Evolutionary conservation across 1,140 invertebrate species (phyloP).

Genomic region (Uloborus diversus): DNA sequence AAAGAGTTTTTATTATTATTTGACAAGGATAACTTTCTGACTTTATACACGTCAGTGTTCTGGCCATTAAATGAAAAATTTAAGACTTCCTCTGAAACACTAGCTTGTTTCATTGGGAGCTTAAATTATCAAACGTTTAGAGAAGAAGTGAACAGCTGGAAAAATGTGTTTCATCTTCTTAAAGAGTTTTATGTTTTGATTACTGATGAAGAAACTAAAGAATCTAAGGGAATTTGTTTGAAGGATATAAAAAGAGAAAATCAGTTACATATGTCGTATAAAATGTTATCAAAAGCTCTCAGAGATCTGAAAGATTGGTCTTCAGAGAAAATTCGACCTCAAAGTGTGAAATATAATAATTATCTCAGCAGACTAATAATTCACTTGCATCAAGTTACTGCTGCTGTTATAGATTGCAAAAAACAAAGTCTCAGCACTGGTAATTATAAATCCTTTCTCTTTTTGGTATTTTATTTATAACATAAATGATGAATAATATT

Average conservation of each 20-base stretch:
- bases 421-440: slow-evolving; percentile 21
- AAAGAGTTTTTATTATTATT: slow-evolving; percentile 19
- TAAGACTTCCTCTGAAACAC: not conserved
- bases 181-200: slow-evolving; percentile 17
- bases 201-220: slow-evolving; percentile 10
- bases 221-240: not conserved
- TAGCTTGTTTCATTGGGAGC: slow-evolving; percentile 19
- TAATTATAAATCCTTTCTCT: not conserved
- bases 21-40: not conserved
- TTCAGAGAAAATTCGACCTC: slow-evolving; percentile 29
- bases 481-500: no score
- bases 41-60: slow-evolving; percentile 12
- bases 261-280: slow-evolving; percentile 28
- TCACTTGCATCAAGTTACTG: slow-evolving; percentile 42
- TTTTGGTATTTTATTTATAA: not conserved
- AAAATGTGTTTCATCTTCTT: not conserved
- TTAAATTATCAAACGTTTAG: slow-evolving; percentile 10
- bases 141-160: slow-evolving; percentile 32
- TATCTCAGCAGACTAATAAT: slow-evolving; percentile 34
- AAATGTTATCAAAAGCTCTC: slow-evolving; percentile 31
- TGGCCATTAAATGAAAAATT: slow-evolving; percentile 2
- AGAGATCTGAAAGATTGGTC: slow-evolving; percentile 35
- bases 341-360: slow-evolving; percentile 11
- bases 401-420: slow-evolving; percentile 42
- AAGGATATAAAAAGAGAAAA: slow-evolving; percentile 35